Base-by-base conservation (phyloP, 1,140 invertebrate genomes). In the Calephelis nemesis region DNA sequence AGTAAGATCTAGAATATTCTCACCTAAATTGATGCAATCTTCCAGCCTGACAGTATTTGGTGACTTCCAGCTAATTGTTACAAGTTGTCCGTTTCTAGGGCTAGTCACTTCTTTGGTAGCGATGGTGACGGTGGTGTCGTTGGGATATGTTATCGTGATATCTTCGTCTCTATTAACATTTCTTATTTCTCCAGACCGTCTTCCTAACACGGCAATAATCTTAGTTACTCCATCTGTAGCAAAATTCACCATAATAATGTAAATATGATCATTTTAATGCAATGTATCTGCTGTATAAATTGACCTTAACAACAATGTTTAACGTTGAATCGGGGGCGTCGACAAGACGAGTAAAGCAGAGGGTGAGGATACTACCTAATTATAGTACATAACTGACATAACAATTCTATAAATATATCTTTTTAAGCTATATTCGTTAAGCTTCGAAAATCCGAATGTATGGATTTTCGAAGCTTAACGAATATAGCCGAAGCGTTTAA, bases 21-120 rank as follows among this genome's bases (percentile, higher is more conserved):
- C 72, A 88, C 86, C 84, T 63, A 88, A 70, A 71, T 85, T 82
- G 47, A 85, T 71, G 62, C 88, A 90, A 65, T 90, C 88, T 52
- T 87, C 83, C 5, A 88, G 67, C 39, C 73, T 63, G n/a, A 75
- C 64, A 39, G 67, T 77, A 50, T 79, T 82, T 7, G 81, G 79
- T 7, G 83, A 76, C 42, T 76, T 74, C 88, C 86, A 90, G 13
- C 70, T 79, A 10, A 90, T 50, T 0, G 77, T 80, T 12, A 90
- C 39, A 1, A 85, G 63, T 47, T 82, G 68, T 0, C 84, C 81
- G 0, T 47, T 74, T 58, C 70, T 75, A 12, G 69, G 68, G 8
- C 71, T 76, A 3, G 39, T 68, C 1, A 81, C 63, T 9, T 80
- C 75, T 39, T 78, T 75, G 9, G 67, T 65, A 39, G 54, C 74